These are phyloP conservation scores for Pionites leucogaster DNA, from an alignment of 2,113 vertebrate genomes.

Conservation along the genomic window DNA sequence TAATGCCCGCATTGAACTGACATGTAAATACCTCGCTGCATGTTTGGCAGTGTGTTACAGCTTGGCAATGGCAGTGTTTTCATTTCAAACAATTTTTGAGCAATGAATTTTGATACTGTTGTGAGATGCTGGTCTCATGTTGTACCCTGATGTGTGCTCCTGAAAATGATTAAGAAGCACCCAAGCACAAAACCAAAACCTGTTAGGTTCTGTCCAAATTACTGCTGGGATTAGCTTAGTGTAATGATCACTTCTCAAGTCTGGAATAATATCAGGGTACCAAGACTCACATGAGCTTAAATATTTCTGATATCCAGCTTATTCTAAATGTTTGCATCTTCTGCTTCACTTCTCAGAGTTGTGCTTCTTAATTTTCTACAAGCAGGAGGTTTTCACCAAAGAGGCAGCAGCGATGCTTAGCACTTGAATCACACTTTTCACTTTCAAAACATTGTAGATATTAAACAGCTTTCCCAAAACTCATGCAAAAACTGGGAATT, in stretches of 20 bases:
- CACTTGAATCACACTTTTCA: background rate
- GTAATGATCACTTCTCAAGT: background rate
- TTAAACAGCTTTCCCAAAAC: background rate
- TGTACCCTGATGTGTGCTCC: background rate
- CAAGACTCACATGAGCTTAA: background rate
- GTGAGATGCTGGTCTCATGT: background rate
- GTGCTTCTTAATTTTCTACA: background rate
- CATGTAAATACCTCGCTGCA: background rate
- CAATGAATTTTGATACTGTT: background rate
- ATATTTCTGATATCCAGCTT: background rate
- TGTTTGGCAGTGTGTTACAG: background rate
- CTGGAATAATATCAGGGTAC: background rate
- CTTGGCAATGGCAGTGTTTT: background rate
- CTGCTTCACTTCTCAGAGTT: background rate
- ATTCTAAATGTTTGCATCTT: background rate
- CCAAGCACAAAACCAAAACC: slow-evolving; percentile 17
- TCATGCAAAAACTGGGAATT: background rate
- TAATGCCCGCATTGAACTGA: accelerated
- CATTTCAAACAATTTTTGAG: background rate
- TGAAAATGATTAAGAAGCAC: background rate
- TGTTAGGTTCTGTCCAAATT: background rate
- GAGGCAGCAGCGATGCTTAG: background rate
- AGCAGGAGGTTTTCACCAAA: background rate
- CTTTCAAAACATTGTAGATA: background rate
- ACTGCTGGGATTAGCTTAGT: background rate